Evolutionary conservation across 2,888 invertebrate species (phyloP).

Genomic region (Aleiodes testaceus): DNA sequence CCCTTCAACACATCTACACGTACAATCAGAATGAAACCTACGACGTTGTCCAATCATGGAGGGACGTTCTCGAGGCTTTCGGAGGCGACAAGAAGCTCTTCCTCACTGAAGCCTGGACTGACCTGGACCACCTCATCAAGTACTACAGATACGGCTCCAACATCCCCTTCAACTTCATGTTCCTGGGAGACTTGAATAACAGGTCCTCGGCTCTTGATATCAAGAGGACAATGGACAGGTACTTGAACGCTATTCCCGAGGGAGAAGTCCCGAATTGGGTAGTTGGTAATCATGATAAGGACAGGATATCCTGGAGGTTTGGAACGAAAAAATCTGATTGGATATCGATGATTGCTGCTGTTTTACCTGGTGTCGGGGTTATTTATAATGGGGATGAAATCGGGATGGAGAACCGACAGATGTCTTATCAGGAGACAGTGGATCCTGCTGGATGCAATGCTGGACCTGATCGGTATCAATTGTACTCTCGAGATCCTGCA

Average conservation of each 20-base stretch:
- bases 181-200: constrained; percentile 72
- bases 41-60: constrained; percentile 75
- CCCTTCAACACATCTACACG: constrained; percentile 70
- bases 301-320: constrained; percentile 72
- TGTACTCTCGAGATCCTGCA: constrained; percentile 63
- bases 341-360: constrained; percentile 76
- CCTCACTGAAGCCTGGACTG: constrained; percentile 79
- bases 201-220: constrained; percentile 75
- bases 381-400: constrained; percentile 90
- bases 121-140: constrained; percentile 73
- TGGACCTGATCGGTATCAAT: constrained; percentile 76
- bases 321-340: constrained; percentile 74
- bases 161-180: constrained; percentile 81
- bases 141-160: constrained; percentile 74
- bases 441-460: constrained; percentile 80
- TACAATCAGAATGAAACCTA: constrained; percentile 64
- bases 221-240: constrained; percentile 74
- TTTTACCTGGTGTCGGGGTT: constrained; percentile 79
- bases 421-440: constrained; percentile 78
- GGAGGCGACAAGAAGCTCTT: constrained; percentile 74
- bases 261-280: constrained; percentile 81
- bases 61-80: constrained; percentile 76
- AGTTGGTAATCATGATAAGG: constrained; percentile 77
- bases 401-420: constrained; percentile 80
- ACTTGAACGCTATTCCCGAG: constrained; percentile 77